Conservation (phyloP, 2,797 vertebrate species). For the Poeciliopsis turneri region DNA sequence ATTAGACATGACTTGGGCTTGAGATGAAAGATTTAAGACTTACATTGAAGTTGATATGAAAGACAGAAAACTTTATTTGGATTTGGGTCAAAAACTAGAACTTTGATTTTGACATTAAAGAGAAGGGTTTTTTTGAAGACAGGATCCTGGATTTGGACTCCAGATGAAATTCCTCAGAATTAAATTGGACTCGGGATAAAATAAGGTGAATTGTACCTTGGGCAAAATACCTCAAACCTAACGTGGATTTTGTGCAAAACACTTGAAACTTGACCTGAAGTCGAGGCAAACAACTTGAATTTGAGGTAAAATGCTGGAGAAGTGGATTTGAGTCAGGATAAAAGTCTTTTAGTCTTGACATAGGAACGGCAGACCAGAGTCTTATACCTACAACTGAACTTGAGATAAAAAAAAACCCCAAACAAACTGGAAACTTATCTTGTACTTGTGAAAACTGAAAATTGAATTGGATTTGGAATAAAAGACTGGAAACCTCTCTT, state of each 20-base stretch:
- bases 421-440: neutral
- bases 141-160: neutral
- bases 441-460: neutral
- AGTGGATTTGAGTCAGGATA: neutral
- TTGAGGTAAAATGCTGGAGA: neutral
- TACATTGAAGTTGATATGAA: neutral
- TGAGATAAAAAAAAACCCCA: neutral
- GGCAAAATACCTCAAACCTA: neutral
- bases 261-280: neutral
- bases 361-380: neutral
- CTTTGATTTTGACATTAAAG: neutral
- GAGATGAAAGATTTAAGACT: neutral
- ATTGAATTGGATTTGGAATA: neutral
- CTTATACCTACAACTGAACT: neutral
- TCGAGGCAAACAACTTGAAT: neutral
- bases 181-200: neutral
- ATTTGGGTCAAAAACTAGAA: neutral
- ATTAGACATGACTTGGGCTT: neutral
- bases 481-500: neutral
- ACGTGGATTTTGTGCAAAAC: neutral
- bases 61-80: neutral
- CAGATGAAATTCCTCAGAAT: neutral
- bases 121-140: no score
- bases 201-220: neutral
- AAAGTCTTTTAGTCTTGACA: neutral